phyloP scores from a whole-genome alignment of 2,113 vertebrate species.

The Cyphomyrus discorhynchus region DNA sequence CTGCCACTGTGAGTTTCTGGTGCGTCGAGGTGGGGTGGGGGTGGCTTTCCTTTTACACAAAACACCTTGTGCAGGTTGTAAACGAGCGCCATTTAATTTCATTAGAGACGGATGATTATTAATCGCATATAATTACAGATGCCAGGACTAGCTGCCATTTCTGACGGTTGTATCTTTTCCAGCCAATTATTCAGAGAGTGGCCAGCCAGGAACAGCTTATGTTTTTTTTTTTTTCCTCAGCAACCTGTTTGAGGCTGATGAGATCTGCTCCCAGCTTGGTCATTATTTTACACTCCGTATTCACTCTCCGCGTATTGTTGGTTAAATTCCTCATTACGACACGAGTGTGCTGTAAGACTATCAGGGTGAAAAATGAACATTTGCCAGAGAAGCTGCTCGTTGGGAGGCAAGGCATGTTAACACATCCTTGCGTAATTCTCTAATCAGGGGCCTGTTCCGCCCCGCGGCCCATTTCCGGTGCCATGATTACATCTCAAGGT shows the following conservation, averaged over 20 bases:
- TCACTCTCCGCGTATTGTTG: background rate
- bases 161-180: background rate
- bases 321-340: background rate
- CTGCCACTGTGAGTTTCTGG: background rate
- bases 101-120: background rate
- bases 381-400: conserved; percentile 24
- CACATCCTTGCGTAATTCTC: conserved; percentile 52
- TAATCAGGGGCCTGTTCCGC: conserved; percentile 57
- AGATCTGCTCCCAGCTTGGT: background rate
- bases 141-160: background rate
- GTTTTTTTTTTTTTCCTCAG: background rate
- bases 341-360: background rate
- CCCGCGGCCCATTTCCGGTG: conserved; percentile 45
- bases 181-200: conserved; percentile 3
- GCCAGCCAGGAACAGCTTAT: background rate
- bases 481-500: conserved; percentile 66
- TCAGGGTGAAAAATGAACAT: background rate
- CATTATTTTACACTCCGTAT: background rate
- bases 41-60: background rate
- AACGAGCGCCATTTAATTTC: background rate
- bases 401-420: conserved; percentile 48
- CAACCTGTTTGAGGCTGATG: background rate
- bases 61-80: background rate
- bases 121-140: background rate
- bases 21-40: background rate